Percentiles rank a stretch among this genome's conserved stretches.
phyloP scores from a whole-genome alignment of 1,140 invertebrate genomes.

The Bombus impatiens region DNA sequence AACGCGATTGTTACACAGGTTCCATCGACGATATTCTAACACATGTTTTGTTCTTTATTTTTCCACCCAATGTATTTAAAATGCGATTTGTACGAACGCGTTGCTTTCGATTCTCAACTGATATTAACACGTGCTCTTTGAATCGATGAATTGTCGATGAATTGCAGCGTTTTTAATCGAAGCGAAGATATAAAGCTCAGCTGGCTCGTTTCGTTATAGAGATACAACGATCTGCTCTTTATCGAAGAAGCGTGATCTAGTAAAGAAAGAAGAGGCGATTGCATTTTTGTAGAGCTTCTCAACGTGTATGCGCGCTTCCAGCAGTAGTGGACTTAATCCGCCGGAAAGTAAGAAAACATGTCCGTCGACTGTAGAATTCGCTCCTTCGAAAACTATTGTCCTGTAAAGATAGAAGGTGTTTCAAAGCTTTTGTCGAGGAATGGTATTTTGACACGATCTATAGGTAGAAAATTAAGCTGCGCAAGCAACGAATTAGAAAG shows the following conservation, averaged over 20 bases:
- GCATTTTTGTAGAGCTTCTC: neutral
- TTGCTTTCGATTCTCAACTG: neutral
- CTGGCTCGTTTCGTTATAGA: neutral
- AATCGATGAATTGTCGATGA: neutral
- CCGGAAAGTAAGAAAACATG: neutral
- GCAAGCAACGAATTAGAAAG: too few species aligned
- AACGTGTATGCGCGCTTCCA: neutral
- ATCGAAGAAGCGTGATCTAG: neutral
- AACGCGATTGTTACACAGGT: too few species aligned
- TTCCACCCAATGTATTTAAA: neutral
- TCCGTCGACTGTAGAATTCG: neutral
- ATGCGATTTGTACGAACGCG: neutral
- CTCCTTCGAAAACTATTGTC: neutral
- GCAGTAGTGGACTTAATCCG: neutral
- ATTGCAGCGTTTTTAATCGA: neutral
- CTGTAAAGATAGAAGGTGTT: neutral
- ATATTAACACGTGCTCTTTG: neutral
- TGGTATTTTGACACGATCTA: neutral
- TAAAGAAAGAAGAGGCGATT: neutral
- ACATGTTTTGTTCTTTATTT: neutral
- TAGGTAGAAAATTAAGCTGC: neutral
- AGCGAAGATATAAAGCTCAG: rapidly evolving
- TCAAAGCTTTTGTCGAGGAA: neutral
- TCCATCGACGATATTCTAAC: neutral
- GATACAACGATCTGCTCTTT: neutral